These are phyloP conservation scores for Lutjanus argentimaculatus DNA, from an alignment of 2,797 vertebrate genomes.

Conservation along the genomic window DNA sequence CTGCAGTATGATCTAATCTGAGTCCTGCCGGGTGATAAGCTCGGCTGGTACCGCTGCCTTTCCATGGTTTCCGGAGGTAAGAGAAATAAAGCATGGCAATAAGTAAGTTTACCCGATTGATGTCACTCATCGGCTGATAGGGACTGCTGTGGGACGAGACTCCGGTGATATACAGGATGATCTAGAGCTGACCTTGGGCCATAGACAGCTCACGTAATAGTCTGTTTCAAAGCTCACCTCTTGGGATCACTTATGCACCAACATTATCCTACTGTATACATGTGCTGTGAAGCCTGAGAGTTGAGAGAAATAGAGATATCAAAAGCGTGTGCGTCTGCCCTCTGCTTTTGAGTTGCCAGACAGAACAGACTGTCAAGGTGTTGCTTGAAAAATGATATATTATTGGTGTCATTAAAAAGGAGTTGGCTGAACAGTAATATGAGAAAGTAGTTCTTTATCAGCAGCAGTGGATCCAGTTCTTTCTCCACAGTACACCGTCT, in stretches of 20 bases:
- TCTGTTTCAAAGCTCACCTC: conserved; percentile 60
- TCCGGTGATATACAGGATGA: conserved; percentile 61
- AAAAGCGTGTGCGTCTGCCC: conserved; percentile 12
- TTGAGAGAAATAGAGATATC: conserved; percentile 15
- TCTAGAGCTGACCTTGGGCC: conserved; percentile 77
- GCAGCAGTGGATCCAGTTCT: conserved; percentile 70
- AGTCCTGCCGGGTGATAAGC: conserved; percentile 82
- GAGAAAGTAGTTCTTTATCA: conserved; percentile 70
- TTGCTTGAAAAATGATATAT: conserved; percentile 55
- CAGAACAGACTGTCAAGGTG: conserved; percentile 38
- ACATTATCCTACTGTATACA: conserved; percentile 39
- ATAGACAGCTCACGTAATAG: conserved; percentile 53
- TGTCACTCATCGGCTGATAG: conserved; percentile 75
- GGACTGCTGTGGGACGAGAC: conserved; percentile 47
- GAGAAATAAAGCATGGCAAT: conserved; percentile 79
- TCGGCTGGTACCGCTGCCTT: conserved; percentile 63
- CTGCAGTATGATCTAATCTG: conserved; percentile 86
- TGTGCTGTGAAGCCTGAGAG: conserved; percentile 17
- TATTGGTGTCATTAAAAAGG: conserved; percentile 56
- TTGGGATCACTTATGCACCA: conserved; percentile 64
- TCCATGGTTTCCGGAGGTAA: conserved; percentile 75
- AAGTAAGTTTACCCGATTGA: conserved; percentile 79
- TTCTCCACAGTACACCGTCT: conserved; percentile 47
- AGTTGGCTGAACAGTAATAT: conserved; percentile 62
- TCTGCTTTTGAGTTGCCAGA: conserved; percentile 49